Evolutionary conservation across 2,113 vertebrate genomes (phyloP), one percentile per base, ranked within the genome.

Genomic region (Paraplagusia blochii): DNA sequence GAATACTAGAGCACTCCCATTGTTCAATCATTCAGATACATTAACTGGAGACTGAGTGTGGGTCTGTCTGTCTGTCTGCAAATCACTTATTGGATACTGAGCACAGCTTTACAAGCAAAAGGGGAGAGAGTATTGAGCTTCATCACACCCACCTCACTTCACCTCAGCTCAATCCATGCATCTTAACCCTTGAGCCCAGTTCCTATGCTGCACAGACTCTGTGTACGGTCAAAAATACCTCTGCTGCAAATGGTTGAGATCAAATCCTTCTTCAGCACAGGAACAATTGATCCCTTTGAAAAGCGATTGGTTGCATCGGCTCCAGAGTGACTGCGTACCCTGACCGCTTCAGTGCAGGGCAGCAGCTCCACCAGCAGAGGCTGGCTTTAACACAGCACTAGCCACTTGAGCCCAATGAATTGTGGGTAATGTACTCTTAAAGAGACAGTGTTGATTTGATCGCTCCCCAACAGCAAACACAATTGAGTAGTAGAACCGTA

Each of bases 401-500:
- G 69, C 80, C 81, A 75, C 84, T 85, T 58, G 56, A 61, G 63
- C 80, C 76, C 67, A 65, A 58, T 86, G 88, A 63, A 92, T 89
- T 80, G 57, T 92, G 90, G 90, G 90, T 90, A 88, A 52, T 8
- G 7, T 19, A 61, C 56, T 86, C 85, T 92, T 92, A 92, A 92
- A 90, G 90, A 69, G 63, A 81, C 84, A 88, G 82, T 16, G 4
- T 6, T 22, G 34, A 38, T 72, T 50, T 56, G 9, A 38, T 50
- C 29, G 1, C 61, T 57, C 52, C 18, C 59, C 44, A 43, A 34
- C 68, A 57, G 16, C 44, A n/a, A 57, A 50, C 72, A 45, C 42
- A 18, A 54, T 69, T 58, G 43, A 51, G 70, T 57, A 48, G 55
- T 58, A 76, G 67, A 63, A 84, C 63, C 58, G 10, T 11, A 40